phyloP scores from a whole-genome alignment of 2,113 vertebrate genomes.

The Triplophysa rosa region DNA sequence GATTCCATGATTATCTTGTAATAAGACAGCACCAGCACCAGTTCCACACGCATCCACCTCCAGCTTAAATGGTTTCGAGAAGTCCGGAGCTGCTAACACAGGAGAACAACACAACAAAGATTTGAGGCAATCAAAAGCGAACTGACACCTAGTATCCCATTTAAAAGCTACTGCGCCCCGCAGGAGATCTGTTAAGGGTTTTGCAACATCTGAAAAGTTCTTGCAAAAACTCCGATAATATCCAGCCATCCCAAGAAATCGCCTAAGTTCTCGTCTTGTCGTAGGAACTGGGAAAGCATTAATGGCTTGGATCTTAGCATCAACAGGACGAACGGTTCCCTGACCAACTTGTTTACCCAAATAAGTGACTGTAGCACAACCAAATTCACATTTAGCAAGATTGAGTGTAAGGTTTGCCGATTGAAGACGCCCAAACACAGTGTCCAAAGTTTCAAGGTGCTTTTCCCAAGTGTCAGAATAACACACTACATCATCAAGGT shows the following conservation, averaged over 20 bases:
- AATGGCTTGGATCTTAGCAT: background rate
- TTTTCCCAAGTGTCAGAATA: background rate
- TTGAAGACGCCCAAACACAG: background rate
- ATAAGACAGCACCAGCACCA: background rate
- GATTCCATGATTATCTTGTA: background rate
- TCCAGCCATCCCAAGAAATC: background rate
- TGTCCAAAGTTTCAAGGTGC: background rate
- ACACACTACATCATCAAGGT: background rate
- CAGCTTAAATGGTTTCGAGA: background rate
- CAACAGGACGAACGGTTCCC: background rate
- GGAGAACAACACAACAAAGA: background rate
- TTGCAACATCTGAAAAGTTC: background rate
- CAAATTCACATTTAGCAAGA: background rate
- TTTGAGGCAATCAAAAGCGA: background rate
- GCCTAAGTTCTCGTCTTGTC: background rate
- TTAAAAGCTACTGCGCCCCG: background rate
- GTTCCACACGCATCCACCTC: background rate
- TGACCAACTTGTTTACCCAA: background rate
- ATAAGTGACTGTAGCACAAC: background rate
- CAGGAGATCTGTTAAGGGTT: background rate
- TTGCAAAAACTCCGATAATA: constrained; percentile 3
- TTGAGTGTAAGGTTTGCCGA: background rate
- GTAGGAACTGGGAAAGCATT: background rate
- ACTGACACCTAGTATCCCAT: background rate
- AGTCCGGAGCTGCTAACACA: background rate